phyloP scores from a whole-genome alignment of 2,113 vertebrate genomes.

The Sinocyclocheilus anshuiensis region DNA sequence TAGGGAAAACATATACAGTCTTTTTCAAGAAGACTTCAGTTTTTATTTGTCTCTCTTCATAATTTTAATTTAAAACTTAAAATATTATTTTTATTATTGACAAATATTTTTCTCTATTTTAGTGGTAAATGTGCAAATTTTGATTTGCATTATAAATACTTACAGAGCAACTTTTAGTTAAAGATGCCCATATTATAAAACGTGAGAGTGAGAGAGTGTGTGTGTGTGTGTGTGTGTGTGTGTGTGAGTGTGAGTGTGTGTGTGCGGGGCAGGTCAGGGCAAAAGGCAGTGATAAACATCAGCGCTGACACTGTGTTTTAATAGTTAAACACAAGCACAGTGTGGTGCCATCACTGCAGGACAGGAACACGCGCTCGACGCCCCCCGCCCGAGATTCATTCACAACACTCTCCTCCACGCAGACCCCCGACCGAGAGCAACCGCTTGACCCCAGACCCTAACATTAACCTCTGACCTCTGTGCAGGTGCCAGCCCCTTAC shows the following conservation, averaged over 20 bases:
- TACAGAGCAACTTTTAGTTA: too few relatives aligned
- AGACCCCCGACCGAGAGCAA: constrained; percentile 20
- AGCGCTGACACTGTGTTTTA: neutral
- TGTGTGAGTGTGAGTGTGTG: constrained; percentile 11
- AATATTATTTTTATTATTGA: too few relatives aligned
- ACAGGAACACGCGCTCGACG: neutral
- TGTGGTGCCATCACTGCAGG: neutral
- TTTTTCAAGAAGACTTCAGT: too few relatives aligned
- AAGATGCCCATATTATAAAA: too few relatives aligned
- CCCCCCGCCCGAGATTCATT: neutral
- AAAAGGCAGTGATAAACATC: constrained; percentile 65
- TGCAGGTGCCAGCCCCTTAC: constrained; percentile 90
- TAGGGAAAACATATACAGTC: too few relatives aligned
- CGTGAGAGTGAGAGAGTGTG: too few relatives aligned
- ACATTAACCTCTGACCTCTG: constrained; percentile 68
- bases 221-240: neutral
- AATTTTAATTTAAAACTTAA: too few relatives aligned
- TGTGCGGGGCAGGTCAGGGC: constrained; percentile 60
- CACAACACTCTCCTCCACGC: neutral
- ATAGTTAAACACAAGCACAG: constrained; percentile 12
- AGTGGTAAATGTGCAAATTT: too few relatives aligned
- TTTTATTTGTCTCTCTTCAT: too few relatives aligned
- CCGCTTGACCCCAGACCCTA: constrained; percentile 21
- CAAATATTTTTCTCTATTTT: too few relatives aligned
- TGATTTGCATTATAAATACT: too few relatives aligned